Conservation (phyloP, 2,113 vertebrate genomes). For the Cyanocitta stelleri region DNA sequence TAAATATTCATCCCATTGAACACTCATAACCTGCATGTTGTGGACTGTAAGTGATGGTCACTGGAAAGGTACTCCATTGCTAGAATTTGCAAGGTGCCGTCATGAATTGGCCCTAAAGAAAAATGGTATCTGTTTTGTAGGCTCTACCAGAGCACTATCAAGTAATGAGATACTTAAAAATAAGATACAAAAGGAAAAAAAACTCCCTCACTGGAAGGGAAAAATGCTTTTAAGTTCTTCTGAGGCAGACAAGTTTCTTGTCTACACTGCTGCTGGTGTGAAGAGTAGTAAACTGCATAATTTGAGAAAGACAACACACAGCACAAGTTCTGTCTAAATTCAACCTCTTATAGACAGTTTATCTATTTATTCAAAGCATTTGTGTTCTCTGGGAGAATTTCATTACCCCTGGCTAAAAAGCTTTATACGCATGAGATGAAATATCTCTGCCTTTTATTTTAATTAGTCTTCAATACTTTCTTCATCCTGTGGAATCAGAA, state of each 20-base stretch:
- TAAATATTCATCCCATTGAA: not conserved
- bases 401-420: not conserved
- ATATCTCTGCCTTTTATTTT: not conserved
- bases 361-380: not conserved
- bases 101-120: not conserved
- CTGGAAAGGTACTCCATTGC: not conserved
- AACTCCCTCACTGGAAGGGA: not conserved
- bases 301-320: not conserved
- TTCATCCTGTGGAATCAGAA: not conserved
- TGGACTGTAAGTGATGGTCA: not conserved
- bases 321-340: not conserved
- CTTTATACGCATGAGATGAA: not conserved
- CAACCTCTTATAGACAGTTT: not conserved
- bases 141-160: not conserved
- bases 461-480: not conserved
- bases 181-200: not conserved
- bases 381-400: not conserved
- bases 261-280: not conserved
- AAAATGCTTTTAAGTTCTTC: not conserved
- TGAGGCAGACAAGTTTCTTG: not conserved
- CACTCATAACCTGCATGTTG: not conserved
- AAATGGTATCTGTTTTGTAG: not conserved
- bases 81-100: rapidly evolving
- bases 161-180: not conserved
- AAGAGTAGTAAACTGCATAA: not conserved